Base-by-base conservation (phyloP, 2,113 vertebrate species). In the Chloroceryle aenea region DNA sequence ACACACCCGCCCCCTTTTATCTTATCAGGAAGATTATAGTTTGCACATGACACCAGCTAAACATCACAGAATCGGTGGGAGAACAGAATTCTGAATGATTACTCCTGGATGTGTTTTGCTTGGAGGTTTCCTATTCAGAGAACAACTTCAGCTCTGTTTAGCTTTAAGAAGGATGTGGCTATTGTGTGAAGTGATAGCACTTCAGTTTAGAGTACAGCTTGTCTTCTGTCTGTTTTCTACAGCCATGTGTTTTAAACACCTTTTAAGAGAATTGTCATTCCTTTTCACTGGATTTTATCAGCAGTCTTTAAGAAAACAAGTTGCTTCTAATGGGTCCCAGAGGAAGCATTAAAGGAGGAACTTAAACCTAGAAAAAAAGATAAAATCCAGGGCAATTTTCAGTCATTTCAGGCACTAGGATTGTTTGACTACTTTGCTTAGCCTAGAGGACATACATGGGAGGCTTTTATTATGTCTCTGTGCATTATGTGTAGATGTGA, bases 381-480 rank as follows among this genome's bases (percentile, higher is more conserved):
- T 47, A 90, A 95, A 91, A 94, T 90, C 71, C 45, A 75, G 62
- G 83, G 56, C 77, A 78, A 30, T 59, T 21, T 72, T 92, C 67
- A 93, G 62, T 88, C 89, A 83, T 83, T 45, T 19, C 48, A 71
- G 38, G 15, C 8, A 26, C 16, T 75, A 40, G 21, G 10, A 32
- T 84, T 82, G 29, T 88, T 80, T 89, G 62, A 85, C 27, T 90
- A 27, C 83, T 72, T 83, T 10, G 3, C 52, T 52, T 73, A 91
- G 64, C 85, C 61, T 2, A 23, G 73, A 87, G 61, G 71, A 96
- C 64, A 55, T 12, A n/a, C 6, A 47, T 55, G 55, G 62, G 55
- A 92, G 85, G 38, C 2, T 94, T 98, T 94, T 91, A 92, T 89
- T 87, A 76, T 50, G 40, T 58, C 80, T 80, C 34, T 56, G 26